These are phyloP conservation scores for Drosophila nigromelanica DNA, from an alignment of 1,140 invertebrate species.

Conservation along the genomic window DNA sequence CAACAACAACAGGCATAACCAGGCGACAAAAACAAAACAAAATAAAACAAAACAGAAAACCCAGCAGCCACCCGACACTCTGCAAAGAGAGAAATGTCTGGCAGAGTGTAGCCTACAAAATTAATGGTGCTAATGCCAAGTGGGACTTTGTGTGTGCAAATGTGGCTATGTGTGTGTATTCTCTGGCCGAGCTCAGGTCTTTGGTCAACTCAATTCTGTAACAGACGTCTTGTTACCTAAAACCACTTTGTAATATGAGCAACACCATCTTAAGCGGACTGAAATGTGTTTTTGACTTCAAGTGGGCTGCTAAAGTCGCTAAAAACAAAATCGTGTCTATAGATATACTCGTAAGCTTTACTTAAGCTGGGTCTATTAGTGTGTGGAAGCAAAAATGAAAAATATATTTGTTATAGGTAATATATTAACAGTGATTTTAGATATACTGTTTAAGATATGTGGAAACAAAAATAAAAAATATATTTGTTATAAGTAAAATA, in stretches of 20 bases:
- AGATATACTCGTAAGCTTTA: background rate
- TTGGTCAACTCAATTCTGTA: constrained; percentile 60
- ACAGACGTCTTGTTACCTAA: constrained; percentile 45
- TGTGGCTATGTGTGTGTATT: constrained; percentile 7
- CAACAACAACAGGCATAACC: constrained; percentile 19
- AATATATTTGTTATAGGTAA: too few species aligned
- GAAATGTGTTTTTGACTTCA: constrained; percentile 51
- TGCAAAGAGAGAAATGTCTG: constrained; percentile 50
- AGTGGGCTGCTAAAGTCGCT: constrained; percentile 18
- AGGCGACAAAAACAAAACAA: constrained; percentile 30
- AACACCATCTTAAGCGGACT: constrained; percentile 48
- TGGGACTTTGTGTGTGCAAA: constrained; percentile 20
- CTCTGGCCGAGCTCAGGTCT: constrained; percentile 5
- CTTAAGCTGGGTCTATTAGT: background rate
- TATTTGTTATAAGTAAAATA: too few species aligned
- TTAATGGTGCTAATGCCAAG: constrained; percentile 79
- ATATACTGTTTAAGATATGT: too few species aligned
- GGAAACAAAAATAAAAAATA: too few species aligned
- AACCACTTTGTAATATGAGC: constrained; percentile 56
- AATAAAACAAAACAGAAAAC: constrained; percentile 15
- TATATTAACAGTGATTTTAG: too few species aligned
- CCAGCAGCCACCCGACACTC: constrained; percentile 17
- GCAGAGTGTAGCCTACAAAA: constrained; percentile 72
- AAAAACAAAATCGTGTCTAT: background rate
- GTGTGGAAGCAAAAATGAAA: too few species aligned